phyloP scores from a whole-genome alignment of 2,797 vertebrate genomes.

The Eidolon dupreanum region DNA sequence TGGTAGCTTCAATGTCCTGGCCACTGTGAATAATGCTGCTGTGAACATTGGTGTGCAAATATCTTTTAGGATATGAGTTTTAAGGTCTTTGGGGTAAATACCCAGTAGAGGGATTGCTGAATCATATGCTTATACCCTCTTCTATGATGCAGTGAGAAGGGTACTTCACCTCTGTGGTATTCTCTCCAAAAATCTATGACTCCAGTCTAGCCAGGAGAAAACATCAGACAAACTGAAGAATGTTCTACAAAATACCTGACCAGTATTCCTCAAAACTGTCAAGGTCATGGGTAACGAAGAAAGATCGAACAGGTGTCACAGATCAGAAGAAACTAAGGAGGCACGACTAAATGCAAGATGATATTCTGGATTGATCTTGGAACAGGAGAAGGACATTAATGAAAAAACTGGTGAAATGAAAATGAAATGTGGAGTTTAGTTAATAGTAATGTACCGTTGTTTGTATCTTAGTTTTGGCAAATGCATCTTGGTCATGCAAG shows the following conservation, averaged over 20 bases:
- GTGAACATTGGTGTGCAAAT: too few species aligned
- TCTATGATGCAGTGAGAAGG: neutral
- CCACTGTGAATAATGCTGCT: too few species aligned
- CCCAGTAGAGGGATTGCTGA: too few species aligned
- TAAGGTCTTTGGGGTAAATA: too few species aligned
- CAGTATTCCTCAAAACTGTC: neutral
- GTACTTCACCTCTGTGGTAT: neutral
- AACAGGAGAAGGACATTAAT: neutral
- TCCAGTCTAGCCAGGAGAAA: neutral
- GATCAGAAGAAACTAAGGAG: neutral
- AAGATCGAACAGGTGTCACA: neutral
- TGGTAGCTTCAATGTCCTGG: too few species aligned
- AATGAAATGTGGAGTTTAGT: neutral
- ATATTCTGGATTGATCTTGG: neutral
- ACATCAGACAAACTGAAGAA: neutral
- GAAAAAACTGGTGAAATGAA: neutral
- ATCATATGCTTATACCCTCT: neutral
- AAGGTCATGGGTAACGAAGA: neutral
- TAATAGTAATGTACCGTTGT: neutral
- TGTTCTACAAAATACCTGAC: neutral
- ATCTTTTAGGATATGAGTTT: too few species aligned
- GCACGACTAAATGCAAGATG: neutral
- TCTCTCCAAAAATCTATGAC: neutral
- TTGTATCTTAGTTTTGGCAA: neutral
- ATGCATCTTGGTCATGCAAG: neutral